Evolutionary conservation across 2,888 invertebrate genomes (phyloP).

Genomic region (Hylaea fasciaria): DNA sequence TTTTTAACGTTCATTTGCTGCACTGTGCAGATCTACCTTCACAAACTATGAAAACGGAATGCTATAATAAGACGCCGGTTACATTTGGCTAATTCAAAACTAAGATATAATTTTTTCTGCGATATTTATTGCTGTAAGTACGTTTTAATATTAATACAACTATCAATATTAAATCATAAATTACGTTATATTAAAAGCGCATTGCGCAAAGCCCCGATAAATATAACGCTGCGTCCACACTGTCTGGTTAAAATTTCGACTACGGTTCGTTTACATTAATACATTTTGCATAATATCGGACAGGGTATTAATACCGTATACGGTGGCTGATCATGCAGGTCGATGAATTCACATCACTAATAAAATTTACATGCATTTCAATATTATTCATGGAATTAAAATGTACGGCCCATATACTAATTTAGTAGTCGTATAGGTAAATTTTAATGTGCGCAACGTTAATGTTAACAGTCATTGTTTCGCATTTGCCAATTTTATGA

Average conservation of each 20-base stretch:
- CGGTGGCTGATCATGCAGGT: conserved; percentile 62
- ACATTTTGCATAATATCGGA: conserved; percentile 40
- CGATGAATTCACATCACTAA: conserved; percentile 41
- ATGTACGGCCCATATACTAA: conserved; percentile 1
- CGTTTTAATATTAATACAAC: neutral
- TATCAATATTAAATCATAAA: conserved; percentile 9
- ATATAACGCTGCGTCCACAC: conserved; percentile 24
- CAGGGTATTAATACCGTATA: conserved; percentile 46
- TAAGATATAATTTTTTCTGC: too few species aligned
- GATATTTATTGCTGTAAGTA: too few species aligned
- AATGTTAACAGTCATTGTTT: conserved; percentile 42
- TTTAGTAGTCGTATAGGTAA: conserved; percentile 1
- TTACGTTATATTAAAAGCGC: conserved; percentile 24
- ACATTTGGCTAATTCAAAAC: too few species aligned
- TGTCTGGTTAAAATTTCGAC: conserved; percentile 26
- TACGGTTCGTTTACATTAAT: conserved; percentile 34
- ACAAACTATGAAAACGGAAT: too few species aligned
- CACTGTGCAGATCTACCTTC: too few species aligned
- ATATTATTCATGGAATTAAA: conserved; percentile 17
- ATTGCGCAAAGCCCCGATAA: conserved; percentile 28
- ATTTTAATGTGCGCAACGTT: conserved; percentile 14
- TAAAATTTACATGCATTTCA: conserved; percentile 20
- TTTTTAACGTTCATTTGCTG: too few species aligned
- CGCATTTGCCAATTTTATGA: conserved; percentile 41
- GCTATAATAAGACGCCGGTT: too few species aligned